phyloP scores from a whole-genome alignment of 2,888 invertebrate genomes.

The Busseola fusca region DNA sequence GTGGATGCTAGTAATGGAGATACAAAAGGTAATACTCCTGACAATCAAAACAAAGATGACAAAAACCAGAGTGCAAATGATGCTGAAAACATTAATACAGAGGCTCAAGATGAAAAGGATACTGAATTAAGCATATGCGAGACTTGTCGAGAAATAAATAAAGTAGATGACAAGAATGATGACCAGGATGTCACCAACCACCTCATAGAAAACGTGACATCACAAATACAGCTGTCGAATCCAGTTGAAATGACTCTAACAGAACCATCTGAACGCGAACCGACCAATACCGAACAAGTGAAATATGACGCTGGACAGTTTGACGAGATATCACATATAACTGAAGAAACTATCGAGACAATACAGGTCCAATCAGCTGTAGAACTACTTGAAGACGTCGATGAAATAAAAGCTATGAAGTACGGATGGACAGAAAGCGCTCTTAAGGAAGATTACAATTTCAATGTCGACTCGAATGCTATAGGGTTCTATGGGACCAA shows the following conservation, averaged over 20 bases:
- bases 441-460: conserved; percentile 66
- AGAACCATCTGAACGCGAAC: conserved; percentile 56
- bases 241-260: conserved; percentile 77
- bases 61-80: conserved; percentile 16
- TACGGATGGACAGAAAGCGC: conserved; percentile 74
- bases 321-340: conserved; percentile 76
- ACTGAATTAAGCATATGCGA: conserved; percentile 80
- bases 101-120: conserved; percentile 37
- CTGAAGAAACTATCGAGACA: conserved; percentile 80
- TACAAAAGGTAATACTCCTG: conserved; percentile 15
- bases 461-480: conserved; percentile 67
- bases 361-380: conserved; percentile 76
- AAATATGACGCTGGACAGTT: conserved; percentile 50
- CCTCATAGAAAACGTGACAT: conserved; percentile 82
- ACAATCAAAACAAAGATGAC: conserved; percentile 23
- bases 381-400: conserved; percentile 72
- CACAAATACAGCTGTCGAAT: conserved; percentile 81
- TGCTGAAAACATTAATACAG: conserved; percentile 9
- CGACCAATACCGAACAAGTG: conserved; percentile 30
- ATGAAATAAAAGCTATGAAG: conserved; percentile 55
- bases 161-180: conserved; percentile 72
- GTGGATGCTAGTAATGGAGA: conserved; percentile 11
- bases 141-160: conserved; percentile 79
- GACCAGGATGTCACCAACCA: conserved; percentile 78
- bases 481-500: conserved; percentile 74